Evolutionary conservation across 2,797 vertebrate genomes (phyloP), one percentile per base, ranked within the genome.

Genomic region (Phoebastria nigripes): DNA sequence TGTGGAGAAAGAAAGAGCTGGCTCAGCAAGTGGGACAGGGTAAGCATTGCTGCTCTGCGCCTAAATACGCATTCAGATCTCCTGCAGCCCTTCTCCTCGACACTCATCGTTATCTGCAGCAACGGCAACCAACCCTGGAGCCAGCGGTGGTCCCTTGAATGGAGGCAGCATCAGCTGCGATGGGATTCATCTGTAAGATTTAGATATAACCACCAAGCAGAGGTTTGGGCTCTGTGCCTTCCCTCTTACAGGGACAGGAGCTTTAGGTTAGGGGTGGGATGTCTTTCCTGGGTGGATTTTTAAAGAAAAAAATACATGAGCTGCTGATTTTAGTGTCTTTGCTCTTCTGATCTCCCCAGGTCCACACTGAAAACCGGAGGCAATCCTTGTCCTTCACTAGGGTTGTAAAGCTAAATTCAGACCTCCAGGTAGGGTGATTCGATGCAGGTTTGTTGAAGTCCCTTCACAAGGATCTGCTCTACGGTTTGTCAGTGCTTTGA

Each of bases 1-100:
- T 98, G 94, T 82, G 33, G 37, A 90, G 51, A 62, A 87, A 77
- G 46, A 61, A 46, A 93, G 92, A 93, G 31, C n/a, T 66, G 67
- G 69, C 56, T 90, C n/a, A 56, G 35, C 49, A 59, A 72, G 17
- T 59, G 65, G 54, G 55, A 25, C 4, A 3, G 61, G 42, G 21
- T 22, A 61, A 37, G 25, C 0, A 0, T 31, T 47, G 15, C 59
- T 41, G 49, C 41, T 44, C 15, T n/a, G 44, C 3, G 3, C 52
- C 46, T 59, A 63, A 52, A 46, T 19, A 25, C 0, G 3, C 10
- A 24, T 29, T 20, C 37, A 52, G 54, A 21, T n/a, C 29, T 61
- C 42, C 73, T 78, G 31, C 67, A 82, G 35, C 16, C 37, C 21
- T 46, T 62, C 47, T 35, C n/a, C 52, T 19, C 0, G 0, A 33